These are phyloP conservation scores for Cyprinodon diabolis DNA, from an alignment of 2,797 vertebrate genomes.

Conservation along the genomic window DNA sequence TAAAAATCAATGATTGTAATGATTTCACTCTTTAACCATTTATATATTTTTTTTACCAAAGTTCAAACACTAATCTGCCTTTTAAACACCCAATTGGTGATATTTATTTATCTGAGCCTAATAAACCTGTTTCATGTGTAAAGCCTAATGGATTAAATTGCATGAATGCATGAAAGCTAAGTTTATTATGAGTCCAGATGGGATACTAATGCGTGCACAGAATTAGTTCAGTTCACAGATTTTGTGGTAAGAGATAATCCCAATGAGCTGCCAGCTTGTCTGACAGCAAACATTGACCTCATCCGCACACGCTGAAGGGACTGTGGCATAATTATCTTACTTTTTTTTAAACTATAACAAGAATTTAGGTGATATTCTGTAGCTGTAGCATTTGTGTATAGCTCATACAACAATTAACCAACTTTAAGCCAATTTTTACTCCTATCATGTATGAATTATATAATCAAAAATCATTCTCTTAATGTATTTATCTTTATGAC, in stretches of 20 bases:
- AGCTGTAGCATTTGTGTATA: not conserved
- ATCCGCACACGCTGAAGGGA: conserved; percentile 21
- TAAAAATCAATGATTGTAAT: not conserved
- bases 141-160: conserved; percentile 31
- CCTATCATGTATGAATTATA: not conserved
- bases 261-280: conserved; percentile 39
- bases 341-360: not conserved
- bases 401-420: not conserved
- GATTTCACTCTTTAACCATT: not conserved
- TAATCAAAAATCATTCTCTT: not conserved
- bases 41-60: not conserved
- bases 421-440: not conserved
- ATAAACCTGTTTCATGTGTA: conserved; percentile 4
- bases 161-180: conserved; percentile 5
- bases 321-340: not conserved
- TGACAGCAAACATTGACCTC: conserved; percentile 33
- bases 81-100: not conserved
- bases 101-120: not conserved
- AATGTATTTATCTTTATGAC: not conserved
- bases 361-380: not conserved
- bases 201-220: conserved; percentile 34
- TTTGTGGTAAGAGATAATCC: conserved; percentile 42
- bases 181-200: conserved; percentile 39
- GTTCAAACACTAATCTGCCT: not conserved
- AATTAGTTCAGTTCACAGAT: conserved; percentile 30